Base-by-base conservation (phyloP, 2,797 vertebrate species). In the Dendrocincla tyrannina region DNA sequence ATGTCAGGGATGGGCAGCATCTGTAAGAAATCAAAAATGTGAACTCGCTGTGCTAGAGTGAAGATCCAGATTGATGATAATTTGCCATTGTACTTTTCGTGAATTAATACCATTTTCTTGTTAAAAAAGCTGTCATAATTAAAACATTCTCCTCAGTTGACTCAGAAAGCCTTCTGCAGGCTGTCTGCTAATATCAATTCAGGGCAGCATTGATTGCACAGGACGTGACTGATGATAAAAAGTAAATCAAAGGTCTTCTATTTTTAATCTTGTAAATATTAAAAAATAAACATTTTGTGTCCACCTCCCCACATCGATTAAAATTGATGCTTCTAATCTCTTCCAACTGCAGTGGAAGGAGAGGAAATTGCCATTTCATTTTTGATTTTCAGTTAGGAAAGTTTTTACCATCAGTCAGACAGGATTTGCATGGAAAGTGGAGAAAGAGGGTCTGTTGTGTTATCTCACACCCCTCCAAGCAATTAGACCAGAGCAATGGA, bases 231-330 rank as follows among this genome's bases (percentile, higher is more conserved):
- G 35, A 28, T 78, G 72, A 74, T 66, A 42, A 95, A 91, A 77
- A 82, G 66, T n/a, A 88, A 85, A 82, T 87, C 59, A 79, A 76
- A 85, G 4, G 1, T 68, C 74, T 93, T 5, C 77, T 88, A 24
- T 67, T 90, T 91, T 92, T 87, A 63, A 63, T 44, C 69, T 59
- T 76, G 44, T 52, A 89, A 86, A 90, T 93, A 89, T 49, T 66
- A 67, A 93, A 91, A 95, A 69, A 66, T 17, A 80, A 90, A 69
- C 37, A 79, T 67, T 86, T 86, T 84, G 4, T 85, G 67, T 87
- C 85, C 55, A 32, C 23, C 49, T 88, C 33, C 62, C 49, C 25
- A 52, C 35, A 78, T 90, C 0, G 2, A 75, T 91, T 90, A 82
- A 74, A 93, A 79, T 2, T 20, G 42, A 79, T 76, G 46, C 32